Base-by-base conservation (phyloP, 1,140 invertebrate species). In the Hyles vespertilio region DNA sequence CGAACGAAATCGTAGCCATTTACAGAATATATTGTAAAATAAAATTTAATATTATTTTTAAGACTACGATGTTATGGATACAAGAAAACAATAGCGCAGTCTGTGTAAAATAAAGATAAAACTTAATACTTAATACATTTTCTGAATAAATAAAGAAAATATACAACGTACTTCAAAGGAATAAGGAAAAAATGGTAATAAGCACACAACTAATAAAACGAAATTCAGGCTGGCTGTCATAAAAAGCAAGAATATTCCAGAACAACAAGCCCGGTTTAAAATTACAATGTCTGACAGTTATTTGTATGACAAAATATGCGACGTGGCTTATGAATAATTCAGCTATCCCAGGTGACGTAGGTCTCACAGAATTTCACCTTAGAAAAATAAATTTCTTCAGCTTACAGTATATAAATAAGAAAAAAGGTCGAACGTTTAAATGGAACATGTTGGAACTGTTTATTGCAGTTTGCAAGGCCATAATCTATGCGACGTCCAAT, bases 271-370 rank as follows among this genome's bases (percentile, higher is more conserved):
- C 45, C 52, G 58, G 44, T 61, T 63, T 58, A 63, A 60, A 63
- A 63, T 63, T 62, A 62, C 59, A 64, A 32, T 48, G 47, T 54
- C 63, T 67, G 50, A 63, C 60, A 63, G 56, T 62, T 63, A 65
- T 70, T 67, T 66, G 61, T 63, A 62, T 56, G 56, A 65, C 52
- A 65, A 67, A 67, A 63, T 62, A 65, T 61, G 56, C 59, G 47
- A 45, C 51, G 54, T 52, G 36, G n/a, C 49, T 60, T 52, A 65
- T 72, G 52, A 63, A 72, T 70, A 33, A 70, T 72, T 70, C 61
- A 70, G 12, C 7, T 32, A 49, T 40, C 43, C 47, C 64, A 67
- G 67, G 64, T 72, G 67, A 72, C 56, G 59, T 53, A 63, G 48
- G 60, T 61, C 61, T 63, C 65, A 63, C 57, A 69, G 49, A 64